Evolutionary conservation across 1,140 invertebrate species (phyloP), one percentile per base, ranked within the genome.

Genomic region (Diachasmimorpha longicaudata): DNA sequence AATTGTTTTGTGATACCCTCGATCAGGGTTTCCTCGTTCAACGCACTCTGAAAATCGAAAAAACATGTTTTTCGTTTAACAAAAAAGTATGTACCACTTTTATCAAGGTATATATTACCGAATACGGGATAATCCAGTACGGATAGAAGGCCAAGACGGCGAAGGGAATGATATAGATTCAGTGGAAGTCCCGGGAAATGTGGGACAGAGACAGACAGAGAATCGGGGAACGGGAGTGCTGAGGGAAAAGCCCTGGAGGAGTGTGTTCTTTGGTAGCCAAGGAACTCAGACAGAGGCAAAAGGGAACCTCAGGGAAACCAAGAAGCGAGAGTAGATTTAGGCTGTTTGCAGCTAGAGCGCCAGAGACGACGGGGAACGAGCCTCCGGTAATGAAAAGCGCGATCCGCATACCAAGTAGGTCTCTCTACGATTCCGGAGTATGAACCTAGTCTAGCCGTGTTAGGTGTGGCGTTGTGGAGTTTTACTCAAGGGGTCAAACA

Each of bases 361-460:
- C 79, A 78, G 83, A 83, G 82, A 84, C 80, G 84, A 31, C 79
- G 79, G 81, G 83, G 82, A 84, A 85, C 83, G 84, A 88, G 84
- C 85, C 87, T 86, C 85, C 83, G 87, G 87, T 89, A 89, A 89
- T 89, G 88, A 89, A 89, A 89, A 89, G 87, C 88, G 87, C 85
- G 88, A 89, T 85, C 86, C 85, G 88, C 87, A 89, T 89, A 89
- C 86, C 85, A 89, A 89, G 87, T 88, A 87, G 86, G 86, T 81
- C 84, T 86, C 84, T 86, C 84, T 85, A 81, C 84, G 23, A 63
- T 63, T 63, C 58, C 19, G 9, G 6, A 63, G 58, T 63, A 63
- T 63, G 21, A 84, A 84, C 82, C 85, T 85, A 82, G 83, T 83
- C 85, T 83, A 84, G 84, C 84, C 82, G 82, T 81, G 58, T 63